Conservation (phyloP, 1,140 invertebrate species). For the Eciton burchellii region DNA sequence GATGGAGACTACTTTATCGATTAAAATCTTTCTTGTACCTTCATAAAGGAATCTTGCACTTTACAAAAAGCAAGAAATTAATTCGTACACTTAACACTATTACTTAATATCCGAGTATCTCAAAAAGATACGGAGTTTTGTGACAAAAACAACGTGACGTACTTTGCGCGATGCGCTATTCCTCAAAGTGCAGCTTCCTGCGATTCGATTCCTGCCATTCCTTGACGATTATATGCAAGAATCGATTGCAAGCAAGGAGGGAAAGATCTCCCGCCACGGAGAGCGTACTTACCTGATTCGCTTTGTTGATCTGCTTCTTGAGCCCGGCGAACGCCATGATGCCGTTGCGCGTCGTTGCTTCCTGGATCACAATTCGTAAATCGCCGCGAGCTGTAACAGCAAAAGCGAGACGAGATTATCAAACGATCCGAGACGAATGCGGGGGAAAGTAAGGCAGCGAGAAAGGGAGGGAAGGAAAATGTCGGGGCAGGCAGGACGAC, state of each 20-base stretch:
- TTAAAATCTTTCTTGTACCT: too few species aligned
- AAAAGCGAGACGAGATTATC: background rate
- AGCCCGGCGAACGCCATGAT: constrained; percentile 98
- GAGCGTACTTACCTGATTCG: constrained; percentile 93
- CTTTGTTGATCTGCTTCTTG: constrained; percentile 99
- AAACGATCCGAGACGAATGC: background rate
- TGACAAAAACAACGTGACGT: background rate
- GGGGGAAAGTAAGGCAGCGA: background rate
- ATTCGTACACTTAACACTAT: too few species aligned
- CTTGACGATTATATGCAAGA: background rate
- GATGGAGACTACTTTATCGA: too few species aligned
- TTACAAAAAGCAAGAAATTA: too few species aligned
- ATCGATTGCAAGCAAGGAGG: background rate
- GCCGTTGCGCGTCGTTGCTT: constrained; percentile 27
- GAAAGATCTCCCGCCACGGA: background rate
- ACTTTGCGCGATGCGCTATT: background rate
- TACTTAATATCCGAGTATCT: constrained; percentile 12
- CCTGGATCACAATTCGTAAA: constrained; percentile 23
- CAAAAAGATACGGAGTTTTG: too few species aligned
- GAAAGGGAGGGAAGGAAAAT: background rate
- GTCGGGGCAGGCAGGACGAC: constrained; percentile 16
- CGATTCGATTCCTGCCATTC: background rate
- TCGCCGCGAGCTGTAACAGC: constrained; percentile 51
- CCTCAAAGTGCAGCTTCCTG: background rate
- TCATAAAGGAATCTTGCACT: too few species aligned